These are phyloP conservation scores for Zoroaster sp. DNA, from an alignment of 53 echinoderm and acorn worm genomes.

Conservation along the genomic window DNA sequence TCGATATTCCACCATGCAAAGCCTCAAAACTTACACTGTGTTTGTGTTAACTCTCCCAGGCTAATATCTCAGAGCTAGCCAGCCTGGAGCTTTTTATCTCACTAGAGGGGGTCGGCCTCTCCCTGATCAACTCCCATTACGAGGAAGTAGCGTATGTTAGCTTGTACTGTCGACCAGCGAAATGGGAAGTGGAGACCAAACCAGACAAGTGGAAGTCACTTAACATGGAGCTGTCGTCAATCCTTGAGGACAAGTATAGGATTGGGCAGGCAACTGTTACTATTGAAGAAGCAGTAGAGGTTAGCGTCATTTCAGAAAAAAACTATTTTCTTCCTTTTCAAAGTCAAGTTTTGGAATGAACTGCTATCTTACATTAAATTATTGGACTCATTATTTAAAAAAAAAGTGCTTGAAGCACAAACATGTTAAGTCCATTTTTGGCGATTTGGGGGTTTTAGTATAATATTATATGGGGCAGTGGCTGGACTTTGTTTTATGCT, in stretches of 20 bases:
- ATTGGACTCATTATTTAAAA: too few relatives aligned
- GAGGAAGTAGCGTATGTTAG: conserved; percentile 96
- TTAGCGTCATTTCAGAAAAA: conserved; percentile 34
- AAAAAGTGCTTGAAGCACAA: too few relatives aligned
- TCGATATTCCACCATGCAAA: too few relatives aligned
- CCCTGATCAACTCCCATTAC: conserved; percentile 81
- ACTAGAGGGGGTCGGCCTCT: conserved; percentile 82
- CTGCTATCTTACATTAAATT: too few relatives aligned
- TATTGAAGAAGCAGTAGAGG: conserved; percentile 88
- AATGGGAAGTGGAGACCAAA: conserved; percentile 97
- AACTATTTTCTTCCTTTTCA: too few relatives aligned
- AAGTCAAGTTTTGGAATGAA: too few relatives aligned
- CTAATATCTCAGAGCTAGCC: conserved; percentile 88
- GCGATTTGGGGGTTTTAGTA: too few relatives aligned
- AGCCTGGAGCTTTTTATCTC: conserved; percentile 86
- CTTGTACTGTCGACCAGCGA: conserved; percentile 81
- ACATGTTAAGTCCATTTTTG: too few relatives aligned
- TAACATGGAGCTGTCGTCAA: conserved; percentile 84
- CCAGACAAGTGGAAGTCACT: conserved; percentile 91
- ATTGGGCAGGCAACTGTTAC: conserved; percentile 68
- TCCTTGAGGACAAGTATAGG: conserved; percentile 81
- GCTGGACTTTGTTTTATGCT: too few relatives aligned
- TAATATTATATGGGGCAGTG: too few relatives aligned
- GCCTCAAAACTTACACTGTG: too few relatives aligned
- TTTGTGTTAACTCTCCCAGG: conserved; percentile 38